Evolutionary conservation across 2,113 vertebrate genomes (phyloP).

Genomic region (Ursus arctos): DNA sequence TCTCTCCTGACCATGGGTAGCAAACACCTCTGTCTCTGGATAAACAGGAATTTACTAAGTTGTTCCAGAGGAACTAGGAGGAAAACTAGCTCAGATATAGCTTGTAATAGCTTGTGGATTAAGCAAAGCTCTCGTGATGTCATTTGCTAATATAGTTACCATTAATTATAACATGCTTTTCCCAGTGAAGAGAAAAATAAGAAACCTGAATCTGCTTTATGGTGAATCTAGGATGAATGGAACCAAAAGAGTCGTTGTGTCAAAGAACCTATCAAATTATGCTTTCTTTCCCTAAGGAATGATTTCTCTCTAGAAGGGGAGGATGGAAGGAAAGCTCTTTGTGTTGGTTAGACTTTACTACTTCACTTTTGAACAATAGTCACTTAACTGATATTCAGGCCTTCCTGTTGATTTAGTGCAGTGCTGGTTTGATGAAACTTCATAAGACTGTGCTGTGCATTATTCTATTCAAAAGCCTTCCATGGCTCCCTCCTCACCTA

Average conservation of each 20-base stretch:
- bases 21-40: not conserved
- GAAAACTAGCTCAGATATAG: slow-evolving; percentile 3
- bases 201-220: not conserved
- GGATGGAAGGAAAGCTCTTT: not conserved
- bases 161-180: slow-evolving; percentile 29
- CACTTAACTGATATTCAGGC: not conserved
- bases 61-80: not conserved
- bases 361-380: not conserved
- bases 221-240: not conserved
- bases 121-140: not conserved
- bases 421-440: not conserved
- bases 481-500: not conserved
- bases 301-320: not conserved
- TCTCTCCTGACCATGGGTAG: not conserved
- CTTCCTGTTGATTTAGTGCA: slow-evolving; percentile 1
- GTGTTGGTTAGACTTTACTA: not conserved
- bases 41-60: slow-evolving; percentile 31
- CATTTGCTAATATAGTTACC: slow-evolving; percentile 8
- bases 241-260: not conserved
- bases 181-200: slow-evolving; percentile 7
- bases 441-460: not conserved
- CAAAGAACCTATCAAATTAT: not conserved
- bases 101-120: not conserved
- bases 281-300: not conserved
- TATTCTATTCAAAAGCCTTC: slow-evolving; percentile 30